These are phyloP conservation scores for Rhagoletis pomonella DNA, from an alignment of 1,140 invertebrate species.

Conservation along the genomic window DNA sequence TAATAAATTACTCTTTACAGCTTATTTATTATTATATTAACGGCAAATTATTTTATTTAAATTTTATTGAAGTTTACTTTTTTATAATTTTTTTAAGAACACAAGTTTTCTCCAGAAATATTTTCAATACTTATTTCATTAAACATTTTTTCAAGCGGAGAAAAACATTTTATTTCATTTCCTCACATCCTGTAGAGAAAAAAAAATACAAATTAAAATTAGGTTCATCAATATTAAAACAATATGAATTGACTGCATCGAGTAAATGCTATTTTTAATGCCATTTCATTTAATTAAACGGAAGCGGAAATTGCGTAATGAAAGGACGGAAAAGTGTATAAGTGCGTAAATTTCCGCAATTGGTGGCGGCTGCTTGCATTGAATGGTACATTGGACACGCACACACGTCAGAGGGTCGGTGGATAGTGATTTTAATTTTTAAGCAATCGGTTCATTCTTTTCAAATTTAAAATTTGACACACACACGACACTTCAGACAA, in stretches of 20 bases:
- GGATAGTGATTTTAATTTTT: not conserved
- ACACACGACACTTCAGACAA: not conserved
- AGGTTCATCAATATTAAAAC: conserved; percentile 6
- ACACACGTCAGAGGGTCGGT: not conserved
- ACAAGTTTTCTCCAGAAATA: conserved; percentile 59
- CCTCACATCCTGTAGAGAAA: conserved; percentile 42
- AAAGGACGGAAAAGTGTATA: not conserved
- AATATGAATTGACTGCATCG: not conserved
- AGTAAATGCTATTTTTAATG: not conserved
- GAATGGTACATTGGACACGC: not conserved
- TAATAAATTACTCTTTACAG: conserved; percentile 18
- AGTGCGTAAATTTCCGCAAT: not conserved
- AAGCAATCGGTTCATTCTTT: not conserved
- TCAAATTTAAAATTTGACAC: not conserved
- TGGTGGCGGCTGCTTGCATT: not conserved
- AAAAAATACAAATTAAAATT: conserved; percentile 43
- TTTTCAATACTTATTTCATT: conserved; percentile 54
- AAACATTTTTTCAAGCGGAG: conserved; percentile 25
- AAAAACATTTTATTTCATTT: conserved; percentile 50
- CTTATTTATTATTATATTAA: conserved; percentile 44
- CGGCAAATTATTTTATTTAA: conserved; percentile 16
- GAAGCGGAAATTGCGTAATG: conserved; percentile 16
- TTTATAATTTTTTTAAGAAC: conserved; percentile 53
- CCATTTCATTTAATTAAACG: conserved; percentile 7
- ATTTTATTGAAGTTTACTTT: conserved; percentile 40